Conservation (phyloP, 2,888 invertebrate genomes). For the Cerastis rubricosa region DNA sequence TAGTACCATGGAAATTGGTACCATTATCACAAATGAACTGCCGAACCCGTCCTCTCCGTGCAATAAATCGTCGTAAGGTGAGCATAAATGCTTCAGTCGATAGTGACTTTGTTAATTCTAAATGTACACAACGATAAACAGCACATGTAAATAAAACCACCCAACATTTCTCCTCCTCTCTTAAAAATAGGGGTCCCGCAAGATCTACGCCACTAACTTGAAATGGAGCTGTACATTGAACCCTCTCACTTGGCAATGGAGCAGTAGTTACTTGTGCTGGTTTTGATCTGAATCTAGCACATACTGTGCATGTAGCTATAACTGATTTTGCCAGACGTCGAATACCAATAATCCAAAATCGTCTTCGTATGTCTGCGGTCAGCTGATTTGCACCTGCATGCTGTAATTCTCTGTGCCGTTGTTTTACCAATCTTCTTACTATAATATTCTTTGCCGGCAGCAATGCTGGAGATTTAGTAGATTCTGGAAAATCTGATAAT, state of each 20-base stretch:
- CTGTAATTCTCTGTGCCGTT: slow-evolving; percentile 17
- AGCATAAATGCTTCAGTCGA: slow-evolving; percentile 15
- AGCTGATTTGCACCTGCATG: slow-evolving; percentile 9
- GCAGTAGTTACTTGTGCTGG: slow-evolving; percentile 12
- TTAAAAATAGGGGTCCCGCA: not conserved
- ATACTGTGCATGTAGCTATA: slow-evolving; percentile 13
- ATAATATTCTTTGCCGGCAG: slow-evolving; percentile 17
- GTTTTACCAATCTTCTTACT: slow-evolving; percentile 16
- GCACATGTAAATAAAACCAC: slow-evolving; percentile 4
- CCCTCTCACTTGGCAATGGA: slow-evolving; percentile 12
- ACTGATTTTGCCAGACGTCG: slow-evolving; percentile 14
- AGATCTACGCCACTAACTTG: slow-evolving; percentile 5
- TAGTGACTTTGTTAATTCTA: slow-evolving; percentile 1
- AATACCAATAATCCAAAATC: slow-evolving; percentile 17
- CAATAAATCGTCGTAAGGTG: slow-evolving; percentile 2
- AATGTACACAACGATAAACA: slow-evolving; percentile 5
- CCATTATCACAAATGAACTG: slow-evolving; percentile 11
- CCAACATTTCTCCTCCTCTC: slow-evolving; percentile 1
- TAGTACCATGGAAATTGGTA: not conserved
- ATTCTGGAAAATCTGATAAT: slow-evolving; percentile 9
- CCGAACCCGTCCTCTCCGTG: not conserved
- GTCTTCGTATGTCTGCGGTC: not conserved
- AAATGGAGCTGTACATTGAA: slow-evolving; percentile 6
- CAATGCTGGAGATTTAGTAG: slow-evolving; percentile 7
- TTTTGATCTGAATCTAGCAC: slow-evolving; percentile 21